Evolutionary conservation across 2,888 invertebrate genomes (phyloP).

Genomic region (Lissocephala sabroskyi): DNA sequence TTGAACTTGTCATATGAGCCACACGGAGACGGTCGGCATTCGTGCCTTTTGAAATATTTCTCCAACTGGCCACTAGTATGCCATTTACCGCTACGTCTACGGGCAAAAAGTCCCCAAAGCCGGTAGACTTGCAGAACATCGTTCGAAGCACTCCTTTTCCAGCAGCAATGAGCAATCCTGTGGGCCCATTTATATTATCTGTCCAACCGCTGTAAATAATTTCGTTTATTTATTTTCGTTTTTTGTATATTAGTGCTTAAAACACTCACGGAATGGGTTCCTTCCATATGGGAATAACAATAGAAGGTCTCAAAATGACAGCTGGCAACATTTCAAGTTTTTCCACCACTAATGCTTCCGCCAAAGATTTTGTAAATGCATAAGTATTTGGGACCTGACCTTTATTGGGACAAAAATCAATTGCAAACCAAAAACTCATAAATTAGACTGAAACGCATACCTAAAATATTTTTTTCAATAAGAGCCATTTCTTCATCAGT

Average conservation of each 20-base stretch:
- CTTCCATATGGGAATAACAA: slow-evolving; percentile 90
- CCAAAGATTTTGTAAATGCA: slow-evolving; percentile 91
- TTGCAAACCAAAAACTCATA: too few relatives aligned
- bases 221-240: too few relatives aligned
- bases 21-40: slow-evolving; percentile 73
- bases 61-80: slow-evolving; percentile 66
- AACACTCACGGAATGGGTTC: slow-evolving; percentile 88
- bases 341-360: slow-evolving; percentile 87
- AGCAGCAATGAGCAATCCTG: slow-evolving; percentile 84
- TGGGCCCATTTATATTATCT: slow-evolving; percentile 95
- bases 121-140: slow-evolving; percentile 86
- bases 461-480: slow-evolving; percentile 80
- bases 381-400: slow-evolving; percentile 70
- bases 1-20: slow-evolving; percentile 85
- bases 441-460: slow-evolving; percentile 57
- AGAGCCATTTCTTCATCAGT: slow-evolving; percentile 79
- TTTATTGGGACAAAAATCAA: too few relatives aligned
- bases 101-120: slow-evolving; percentile 86
- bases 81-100: slow-evolving; percentile 88
- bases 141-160: slow-evolving; percentile 92
- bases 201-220: too few relatives aligned
- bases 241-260: too few relatives aligned
- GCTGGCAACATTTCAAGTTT: slow-evolving; percentile 84
- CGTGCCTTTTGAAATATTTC: slow-evolving; percentile 51
- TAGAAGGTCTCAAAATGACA: slow-evolving; percentile 88